Base-by-base conservation (phyloP, 35 echinoderm and acorn worm species). In the Eucidaris tribuloides region DNA sequence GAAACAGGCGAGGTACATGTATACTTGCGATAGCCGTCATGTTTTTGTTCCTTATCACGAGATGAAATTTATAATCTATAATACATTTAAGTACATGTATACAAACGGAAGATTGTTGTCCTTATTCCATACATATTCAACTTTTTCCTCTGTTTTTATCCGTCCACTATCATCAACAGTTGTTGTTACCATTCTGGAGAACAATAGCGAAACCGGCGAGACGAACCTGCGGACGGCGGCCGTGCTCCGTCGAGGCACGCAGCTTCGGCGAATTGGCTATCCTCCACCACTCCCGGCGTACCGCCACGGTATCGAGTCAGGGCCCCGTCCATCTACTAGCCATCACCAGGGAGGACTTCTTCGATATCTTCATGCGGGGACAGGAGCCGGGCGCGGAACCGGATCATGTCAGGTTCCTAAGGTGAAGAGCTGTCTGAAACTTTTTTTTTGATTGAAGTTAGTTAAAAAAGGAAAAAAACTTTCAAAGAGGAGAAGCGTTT, bases 321-420 rank as follows among this genome's bases (percentile, higher is more conserved):
- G 94, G 86, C 11, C 48, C 78, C 2, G 94, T 97, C 0, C 85
- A 97, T 43, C 71, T 97, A 22, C 77, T 97, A 1, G 90, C 89
- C 28, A 97, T 97, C 30, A 90, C 89, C 0, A 86, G 94, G 61
- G 94, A 97, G 30, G 94, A 97, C 32, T 97, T 97, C 63, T 97
- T 97, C 79, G 85, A 92, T 33, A 97, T 97, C 29, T 97, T 97
- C 62, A 97, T 97, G 94, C 80, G 94, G 11, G 89, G 90, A 14
- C 89, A 97, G 29, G 42, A 58, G 45, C 94, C 89, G 0, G 94
- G 94, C 7, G 77, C 92, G 37, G 94, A 97, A 78, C 94, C 94
- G 13, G 84, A 96, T 31, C 93, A 97, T 71, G 82, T 97, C 33
- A 52, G 60, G 74, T 97, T 86, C 55, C 28, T 97, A n/a, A 85